phyloP scores from a whole-genome alignment of 2,888 invertebrate species.

The Cynaeus angustus region DNA sequence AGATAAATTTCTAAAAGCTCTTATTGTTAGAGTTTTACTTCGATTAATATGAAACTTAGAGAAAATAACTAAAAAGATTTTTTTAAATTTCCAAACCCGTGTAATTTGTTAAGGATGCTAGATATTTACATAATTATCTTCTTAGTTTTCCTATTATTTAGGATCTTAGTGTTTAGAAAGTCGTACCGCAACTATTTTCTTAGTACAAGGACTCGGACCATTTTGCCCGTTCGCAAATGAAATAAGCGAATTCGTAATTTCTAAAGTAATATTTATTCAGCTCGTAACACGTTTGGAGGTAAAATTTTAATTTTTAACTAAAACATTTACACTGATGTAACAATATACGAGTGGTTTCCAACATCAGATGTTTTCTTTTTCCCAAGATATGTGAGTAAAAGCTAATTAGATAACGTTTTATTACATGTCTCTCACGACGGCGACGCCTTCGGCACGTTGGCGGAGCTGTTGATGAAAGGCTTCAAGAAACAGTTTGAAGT shows the following conservation, averaged over 20 bases:
- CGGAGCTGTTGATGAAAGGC: slow-evolving; percentile 11
- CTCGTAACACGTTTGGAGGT: neutral
- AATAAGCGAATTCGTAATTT: neutral
- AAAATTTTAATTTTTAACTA: slow-evolving; percentile 2
- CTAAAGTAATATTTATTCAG: slow-evolving; percentile 3
- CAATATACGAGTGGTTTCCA: neutral
- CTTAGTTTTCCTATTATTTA: too few species aligned
- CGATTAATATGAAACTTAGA: too few species aligned
- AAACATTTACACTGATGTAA: slow-evolving; percentile 4
- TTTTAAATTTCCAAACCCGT: too few species aligned
- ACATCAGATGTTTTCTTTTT: slow-evolving; percentile 4
- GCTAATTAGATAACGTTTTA: slow-evolving; percentile 11
- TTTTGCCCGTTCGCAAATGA: neutral
- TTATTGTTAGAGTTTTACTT: too few species aligned
- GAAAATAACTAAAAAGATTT: too few species aligned
- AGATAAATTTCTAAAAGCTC: too few species aligned
- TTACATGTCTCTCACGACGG: slow-evolving; percentile 5
- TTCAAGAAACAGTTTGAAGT: slow-evolving; percentile 29
- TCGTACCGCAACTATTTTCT: too few species aligned
- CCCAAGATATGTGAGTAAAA: slow-evolving; percentile 7
- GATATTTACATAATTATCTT: too few species aligned
- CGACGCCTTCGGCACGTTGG: slow-evolving; percentile 14
- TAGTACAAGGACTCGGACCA: too few species aligned
- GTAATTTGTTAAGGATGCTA: too few species aligned
- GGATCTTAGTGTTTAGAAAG: too few species aligned